Percentiles rank a stretch among this genome's conserved stretches.
Evolutionary conservation across 2,113 vertebrate genomes (phyloP).

Genomic region (Eublepharis macularius): DNA sequence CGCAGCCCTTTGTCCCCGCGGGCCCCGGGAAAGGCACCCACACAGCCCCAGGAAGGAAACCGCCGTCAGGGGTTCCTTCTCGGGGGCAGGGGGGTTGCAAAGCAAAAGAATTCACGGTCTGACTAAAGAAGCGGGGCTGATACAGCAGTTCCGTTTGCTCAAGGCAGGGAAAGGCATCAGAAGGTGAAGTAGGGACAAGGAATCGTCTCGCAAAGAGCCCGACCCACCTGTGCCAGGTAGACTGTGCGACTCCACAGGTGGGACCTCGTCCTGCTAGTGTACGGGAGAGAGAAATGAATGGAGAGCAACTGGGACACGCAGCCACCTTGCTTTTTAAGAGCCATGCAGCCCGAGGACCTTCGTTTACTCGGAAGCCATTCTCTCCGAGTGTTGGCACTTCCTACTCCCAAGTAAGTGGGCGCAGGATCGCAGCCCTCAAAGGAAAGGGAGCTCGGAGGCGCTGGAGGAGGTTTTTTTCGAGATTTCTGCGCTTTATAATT

Average conservation of each 20-base stretch:
- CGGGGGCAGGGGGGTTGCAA: not conserved
- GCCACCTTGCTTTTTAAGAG: too few relatives aligned
- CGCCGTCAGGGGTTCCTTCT: conserved; percentile 6
- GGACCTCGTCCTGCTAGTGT: not conserved
- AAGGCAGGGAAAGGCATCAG: not conserved
- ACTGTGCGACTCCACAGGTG: not conserved
- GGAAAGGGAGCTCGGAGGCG: not conserved
- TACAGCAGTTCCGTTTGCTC: not conserved
- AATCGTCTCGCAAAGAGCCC: not conserved
- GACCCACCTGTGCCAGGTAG: not conserved
- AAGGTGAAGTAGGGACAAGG: not conserved
- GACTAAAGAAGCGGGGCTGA: not conserved
- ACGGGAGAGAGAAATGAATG: not conserved
- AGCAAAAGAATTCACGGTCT: not conserved
- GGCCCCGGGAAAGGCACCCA: too few relatives aligned
- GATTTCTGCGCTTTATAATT: not conserved
- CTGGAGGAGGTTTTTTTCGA: not conserved
- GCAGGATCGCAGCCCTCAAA: too few relatives aligned
- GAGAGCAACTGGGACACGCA: too few relatives aligned
- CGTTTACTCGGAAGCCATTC: not conserved
- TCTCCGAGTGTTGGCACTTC: not conserved
- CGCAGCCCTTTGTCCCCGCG: not conserved
- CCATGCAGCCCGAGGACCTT: not conserved
- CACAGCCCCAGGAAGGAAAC: not conserved
- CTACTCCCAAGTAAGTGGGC: not conserved